These are phyloP conservation scores for Gadopsis marmoratus DNA, from an alignment of 2,797 vertebrate genomes.

Conservation along the genomic window DNA sequence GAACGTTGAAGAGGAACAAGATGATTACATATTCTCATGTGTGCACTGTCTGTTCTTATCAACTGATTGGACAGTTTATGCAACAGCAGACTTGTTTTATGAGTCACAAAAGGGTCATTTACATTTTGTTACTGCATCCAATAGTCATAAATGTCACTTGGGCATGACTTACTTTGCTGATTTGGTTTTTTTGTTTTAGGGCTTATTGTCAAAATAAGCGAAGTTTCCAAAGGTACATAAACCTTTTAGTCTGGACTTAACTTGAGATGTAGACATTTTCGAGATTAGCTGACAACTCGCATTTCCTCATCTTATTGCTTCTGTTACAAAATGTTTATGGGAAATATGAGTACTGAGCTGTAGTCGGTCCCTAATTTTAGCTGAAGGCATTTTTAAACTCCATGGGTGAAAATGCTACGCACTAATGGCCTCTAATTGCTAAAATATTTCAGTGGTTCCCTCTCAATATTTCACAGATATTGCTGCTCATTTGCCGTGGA, in stretches of 20 bases:
- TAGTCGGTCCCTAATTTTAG: slow-evolving; percentile 25
- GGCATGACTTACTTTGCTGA: slow-evolving; percentile 29
- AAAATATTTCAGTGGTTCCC: slow-evolving; percentile 10
- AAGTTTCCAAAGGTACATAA: slow-evolving; percentile 35
- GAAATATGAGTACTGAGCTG: slow-evolving; percentile 7
- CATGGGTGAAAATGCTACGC: background rate
- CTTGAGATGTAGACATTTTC: slow-evolving; percentile 10
- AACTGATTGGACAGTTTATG: slow-evolving; percentile 57
- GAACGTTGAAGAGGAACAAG: slow-evolving; percentile 52
- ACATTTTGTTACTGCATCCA: slow-evolving; percentile 48
- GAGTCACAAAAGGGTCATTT: slow-evolving; percentile 52
- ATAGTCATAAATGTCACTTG: slow-evolving; percentile 42
- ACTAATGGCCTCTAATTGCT: slow-evolving; percentile 42
- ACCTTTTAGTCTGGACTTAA: slow-evolving; percentile 27
- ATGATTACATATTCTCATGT: slow-evolving; percentile 59
- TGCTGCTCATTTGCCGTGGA: slow-evolving; percentile 8
- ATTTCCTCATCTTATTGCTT: slow-evolving; percentile 26
- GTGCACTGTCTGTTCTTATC: slow-evolving; percentile 41
- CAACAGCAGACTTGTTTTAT: slow-evolving; percentile 55
- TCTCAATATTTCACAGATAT: slow-evolving; percentile 34
- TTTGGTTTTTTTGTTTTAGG: slow-evolving; percentile 29
- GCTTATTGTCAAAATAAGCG: slow-evolving; percentile 24
- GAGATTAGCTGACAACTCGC: slow-evolving; percentile 37
- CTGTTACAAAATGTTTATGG: slow-evolving; percentile 26
- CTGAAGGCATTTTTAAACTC: slow-evolving; percentile 39